These are phyloP conservation scores for Phrynosoma platyrhinos DNA, from an alignment of 2,113 vertebrate genomes.

Conservation along the genomic window DNA sequence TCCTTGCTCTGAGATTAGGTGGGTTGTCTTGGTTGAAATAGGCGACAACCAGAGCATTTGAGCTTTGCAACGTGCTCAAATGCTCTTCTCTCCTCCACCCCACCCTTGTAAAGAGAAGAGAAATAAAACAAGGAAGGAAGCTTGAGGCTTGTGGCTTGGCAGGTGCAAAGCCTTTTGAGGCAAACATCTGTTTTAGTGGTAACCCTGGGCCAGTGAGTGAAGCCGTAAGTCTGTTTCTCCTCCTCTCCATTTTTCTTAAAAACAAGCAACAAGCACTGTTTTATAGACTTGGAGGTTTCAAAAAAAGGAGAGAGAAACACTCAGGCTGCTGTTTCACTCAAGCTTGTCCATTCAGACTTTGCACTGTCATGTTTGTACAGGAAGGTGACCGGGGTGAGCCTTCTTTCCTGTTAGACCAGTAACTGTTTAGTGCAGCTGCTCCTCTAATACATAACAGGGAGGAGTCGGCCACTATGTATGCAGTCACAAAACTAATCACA, in stretches of 20 bases:
- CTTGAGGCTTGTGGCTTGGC: slow-evolving; percentile 71
- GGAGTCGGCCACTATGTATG: not conserved
- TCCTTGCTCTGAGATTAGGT: slow-evolving; percentile 44
- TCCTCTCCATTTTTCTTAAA: slow-evolving; percentile 8
- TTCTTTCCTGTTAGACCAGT: not conserved
- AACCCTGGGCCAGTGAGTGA: slow-evolving; percentile 30
- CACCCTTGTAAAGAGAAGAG: slow-evolving; percentile 50
- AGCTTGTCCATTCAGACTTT: slow-evolving; percentile 6
- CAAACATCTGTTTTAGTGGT: slow-evolving; percentile 71
- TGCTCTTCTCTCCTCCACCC: slow-evolving; percentile 47
- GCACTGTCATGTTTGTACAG: not conserved
- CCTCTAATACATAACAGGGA: not conserved
- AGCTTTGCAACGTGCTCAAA: slow-evolving; percentile 54
- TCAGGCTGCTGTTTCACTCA: slow-evolving; percentile 3
- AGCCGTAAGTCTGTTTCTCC: not conserved
- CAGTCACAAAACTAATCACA: not conserved
- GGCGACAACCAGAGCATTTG: slow-evolving; percentile 65
- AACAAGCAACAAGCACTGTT: not conserved
- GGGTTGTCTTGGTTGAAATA: slow-evolving; percentile 51
- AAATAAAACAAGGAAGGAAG: slow-evolving; percentile 74
- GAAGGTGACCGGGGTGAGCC: not conserved
- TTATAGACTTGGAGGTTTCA: slow-evolving; percentile 29
- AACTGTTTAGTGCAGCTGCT: slow-evolving; percentile 16
- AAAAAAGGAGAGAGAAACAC: not conserved
- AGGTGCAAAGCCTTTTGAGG: slow-evolving; percentile 69